Evolutionary conservation across 2,113 vertebrate genomes (phyloP).

Genomic region (Nicator chloris): DNA sequence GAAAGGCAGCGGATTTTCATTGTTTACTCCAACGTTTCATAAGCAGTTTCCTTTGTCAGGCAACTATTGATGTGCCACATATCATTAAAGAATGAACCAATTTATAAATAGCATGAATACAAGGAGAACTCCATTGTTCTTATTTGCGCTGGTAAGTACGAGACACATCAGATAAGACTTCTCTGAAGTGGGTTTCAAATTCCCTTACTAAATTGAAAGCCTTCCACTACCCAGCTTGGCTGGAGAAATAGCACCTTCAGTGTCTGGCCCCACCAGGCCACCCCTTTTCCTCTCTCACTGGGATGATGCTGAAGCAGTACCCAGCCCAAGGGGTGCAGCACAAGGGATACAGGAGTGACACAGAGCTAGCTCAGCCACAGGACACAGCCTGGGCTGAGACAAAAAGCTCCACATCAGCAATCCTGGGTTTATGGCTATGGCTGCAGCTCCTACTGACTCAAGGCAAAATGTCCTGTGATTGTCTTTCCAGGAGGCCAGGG

Average conservation of each 20-base stretch:
- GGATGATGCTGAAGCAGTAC: not conserved
- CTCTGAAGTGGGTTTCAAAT: not conserved
- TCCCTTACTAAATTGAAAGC: not conserved
- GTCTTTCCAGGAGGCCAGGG: not conserved
- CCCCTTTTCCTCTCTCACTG: not conserved
- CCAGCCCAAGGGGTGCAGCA: not conserved
- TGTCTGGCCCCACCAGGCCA: not conserved
- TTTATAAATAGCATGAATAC: constrained; percentile 52
- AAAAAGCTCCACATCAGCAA: not conserved
- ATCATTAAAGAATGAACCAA: not conserved
- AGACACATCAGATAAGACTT: not conserved
- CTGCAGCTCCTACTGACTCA: not conserved
- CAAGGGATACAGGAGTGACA: not conserved
- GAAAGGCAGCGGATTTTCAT: constrained; percentile 24
- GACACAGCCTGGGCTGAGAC: not conserved
- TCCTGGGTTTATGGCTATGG: not conserved
- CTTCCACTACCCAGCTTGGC: not conserved
- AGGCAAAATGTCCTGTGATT: not conserved
- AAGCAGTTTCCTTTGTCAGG: constrained; percentile 34
- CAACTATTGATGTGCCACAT: not conserved
- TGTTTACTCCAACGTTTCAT: constrained; percentile 32
- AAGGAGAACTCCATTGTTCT: constrained; percentile 47
- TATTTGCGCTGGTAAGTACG: not conserved
- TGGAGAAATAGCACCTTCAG: not conserved
- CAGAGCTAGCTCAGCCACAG: not conserved